Base-by-base conservation (phyloP, 2,888 invertebrate species). In the Epistrophella euchroma region DNA sequence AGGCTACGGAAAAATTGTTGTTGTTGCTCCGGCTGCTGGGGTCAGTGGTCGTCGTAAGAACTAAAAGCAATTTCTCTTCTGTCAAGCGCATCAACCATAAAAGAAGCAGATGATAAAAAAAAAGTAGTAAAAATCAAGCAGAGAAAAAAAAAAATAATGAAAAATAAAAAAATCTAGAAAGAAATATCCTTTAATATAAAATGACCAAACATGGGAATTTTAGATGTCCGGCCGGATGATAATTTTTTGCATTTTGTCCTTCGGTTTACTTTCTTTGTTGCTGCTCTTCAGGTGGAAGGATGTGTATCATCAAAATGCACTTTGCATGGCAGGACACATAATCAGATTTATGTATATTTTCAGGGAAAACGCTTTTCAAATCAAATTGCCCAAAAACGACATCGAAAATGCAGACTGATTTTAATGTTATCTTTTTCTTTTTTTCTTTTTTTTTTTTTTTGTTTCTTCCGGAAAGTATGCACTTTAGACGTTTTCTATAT, bases 361-460 rank as follows among this genome's bases (percentile, higher is more conserved):
- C 90, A 88, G 89, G 90, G 88, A 90, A 91, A 91, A 91, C 90
- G 91, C 90, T 91, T 91, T 91, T 89, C 89, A 90, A 91, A 91
- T 91, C 91, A 90, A 90, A 91, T 91, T 91, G 90, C 89, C 90
- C 89, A 90, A 89, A 90, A 90, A 90, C 89, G 89, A 85, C 77
- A 82, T 82, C 73, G 64, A 86, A 74, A 78, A 74, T 64, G 32
- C 47, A 70, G 78, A 86, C 77, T 74, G 86, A 58, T 70, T 81
- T 71, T 74, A 62, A 76, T 76, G 56, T 72, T 60, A 40, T 19
- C 50, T 47, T 81, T 66, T 75, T n/a, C 11, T 28, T 64, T 17
- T 45, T 10, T 60, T 60, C 11, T 62, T 10, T 68, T 10, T 60
- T 60, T 17, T 62, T 10, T 68, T 40, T 10, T 70, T 32, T 62